Conservation (phyloP, 2,797 vertebrate species). For the Lemur catta region DNA sequence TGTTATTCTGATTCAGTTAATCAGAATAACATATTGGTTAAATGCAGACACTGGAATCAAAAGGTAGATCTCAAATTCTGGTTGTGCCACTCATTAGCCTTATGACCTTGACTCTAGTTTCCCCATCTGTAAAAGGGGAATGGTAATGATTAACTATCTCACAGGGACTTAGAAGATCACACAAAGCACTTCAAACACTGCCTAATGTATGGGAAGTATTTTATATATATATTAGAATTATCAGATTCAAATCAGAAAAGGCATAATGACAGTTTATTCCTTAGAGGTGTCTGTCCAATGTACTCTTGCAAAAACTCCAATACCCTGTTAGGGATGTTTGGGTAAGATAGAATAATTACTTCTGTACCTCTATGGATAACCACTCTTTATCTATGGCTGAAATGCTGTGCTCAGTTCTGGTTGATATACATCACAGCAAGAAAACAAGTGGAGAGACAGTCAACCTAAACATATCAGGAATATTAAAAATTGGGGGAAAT, state of each 20-base stretch:
- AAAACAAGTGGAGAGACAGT: background rate
- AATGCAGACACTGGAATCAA: background rate
- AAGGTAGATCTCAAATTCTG: background rate
- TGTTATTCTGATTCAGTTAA: background rate
- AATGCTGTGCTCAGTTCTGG: background rate
- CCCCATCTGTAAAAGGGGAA: background rate
- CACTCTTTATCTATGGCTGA: background rate
- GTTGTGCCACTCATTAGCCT: background rate
- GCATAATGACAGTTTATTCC: background rate
- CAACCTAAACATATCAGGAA: background rate
- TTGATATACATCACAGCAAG: background rate
- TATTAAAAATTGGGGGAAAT: background rate
- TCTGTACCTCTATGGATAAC: background rate
- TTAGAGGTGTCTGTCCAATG: background rate
- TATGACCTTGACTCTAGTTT: background rate
- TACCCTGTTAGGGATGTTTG: background rate
- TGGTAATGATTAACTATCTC: background rate
- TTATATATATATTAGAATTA: background rate
- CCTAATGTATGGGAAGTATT: background rate
- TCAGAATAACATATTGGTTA: background rate
- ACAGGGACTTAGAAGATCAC: background rate
- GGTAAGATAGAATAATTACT: background rate
- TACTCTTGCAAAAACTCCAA: background rate
- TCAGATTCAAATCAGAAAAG: background rate
- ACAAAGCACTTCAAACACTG: slow-evolving; percentile 1